Evolutionary conservation across 1,140 invertebrate species (phyloP).

Genomic region (fruit fly (Drosophila melanogaster)): Release_6_plus_ISO1_MT NC_004354.4:16527001-16527500

Average conservation of each 20-base stretch:
- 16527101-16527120: too few relatives aligned
- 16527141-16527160: too few relatives aligned
- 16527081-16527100: too few relatives aligned
- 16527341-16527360: constrained; percentile 30
- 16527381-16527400: constrained; percentile 17
- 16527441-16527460: constrained; percentile 48
- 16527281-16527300: constrained; percentile 80
- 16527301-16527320: constrained; percentile 50
- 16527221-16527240: neutral
- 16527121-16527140: too few relatives aligned
- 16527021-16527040: too few relatives aligned
- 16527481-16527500: constrained; percentile 31
- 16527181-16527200: too few relatives aligned
- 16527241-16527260: constrained; percentile 14
- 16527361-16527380: constrained; percentile 36
- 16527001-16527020: too few relatives aligned
- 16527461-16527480: constrained; percentile 27
- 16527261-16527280: constrained; percentile 54
- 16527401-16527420: constrained; percentile 26
- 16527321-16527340: constrained; percentile 49
- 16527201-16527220: neutral
- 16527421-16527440: constrained; percentile 26
- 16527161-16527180: too few relatives aligned
- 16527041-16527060: too few relatives aligned
- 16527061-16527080: too few relatives aligned